These are phyloP conservation scores for Schlechtendalia chinensis DNA, from an alignment of 1,140 invertebrate species.

Conservation along the genomic window DNA sequence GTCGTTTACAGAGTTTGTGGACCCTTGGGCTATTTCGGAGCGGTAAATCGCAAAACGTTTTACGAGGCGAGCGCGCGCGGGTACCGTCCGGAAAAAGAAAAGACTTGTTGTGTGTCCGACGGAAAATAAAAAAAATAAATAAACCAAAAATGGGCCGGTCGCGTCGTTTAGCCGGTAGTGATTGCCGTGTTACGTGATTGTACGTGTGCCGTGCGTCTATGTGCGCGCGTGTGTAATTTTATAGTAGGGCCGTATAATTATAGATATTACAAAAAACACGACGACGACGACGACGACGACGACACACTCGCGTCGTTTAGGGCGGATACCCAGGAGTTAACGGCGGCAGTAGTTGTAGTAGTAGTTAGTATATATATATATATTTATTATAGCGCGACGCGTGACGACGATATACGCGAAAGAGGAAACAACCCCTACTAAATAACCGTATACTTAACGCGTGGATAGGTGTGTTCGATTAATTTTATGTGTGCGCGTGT, in stretches of 20 bases:
- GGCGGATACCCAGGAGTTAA: conserved; percentile 38
- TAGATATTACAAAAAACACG: no score
- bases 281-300: no score
- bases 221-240: conserved; percentile 34
- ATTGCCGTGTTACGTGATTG: conserved; percentile 40
- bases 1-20: background rate
- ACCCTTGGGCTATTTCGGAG: conserved; percentile 20
- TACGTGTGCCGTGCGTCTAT: background rate
- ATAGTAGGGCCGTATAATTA: background rate
- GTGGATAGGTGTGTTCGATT: background rate
- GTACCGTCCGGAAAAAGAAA: background rate
- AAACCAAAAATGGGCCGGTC: conserved; percentile 41
- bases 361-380: background rate
- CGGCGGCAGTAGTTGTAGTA: background rate
- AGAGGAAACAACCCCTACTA: background rate
- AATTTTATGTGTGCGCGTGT: no score
- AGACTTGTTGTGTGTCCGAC: background rate
- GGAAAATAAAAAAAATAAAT: no score
- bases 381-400: background rate
- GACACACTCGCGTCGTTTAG: conserved; percentile 32
- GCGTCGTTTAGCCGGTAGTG: conserved; percentile 36
- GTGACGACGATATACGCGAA: conserved; percentile 19
- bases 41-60: conserved; percentile 2
- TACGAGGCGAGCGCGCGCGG: conserved; percentile 12
- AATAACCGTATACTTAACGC: background rate